Conservation (phyloP, 1,140 invertebrate species). For the Araneus ventricosus region DNA sequence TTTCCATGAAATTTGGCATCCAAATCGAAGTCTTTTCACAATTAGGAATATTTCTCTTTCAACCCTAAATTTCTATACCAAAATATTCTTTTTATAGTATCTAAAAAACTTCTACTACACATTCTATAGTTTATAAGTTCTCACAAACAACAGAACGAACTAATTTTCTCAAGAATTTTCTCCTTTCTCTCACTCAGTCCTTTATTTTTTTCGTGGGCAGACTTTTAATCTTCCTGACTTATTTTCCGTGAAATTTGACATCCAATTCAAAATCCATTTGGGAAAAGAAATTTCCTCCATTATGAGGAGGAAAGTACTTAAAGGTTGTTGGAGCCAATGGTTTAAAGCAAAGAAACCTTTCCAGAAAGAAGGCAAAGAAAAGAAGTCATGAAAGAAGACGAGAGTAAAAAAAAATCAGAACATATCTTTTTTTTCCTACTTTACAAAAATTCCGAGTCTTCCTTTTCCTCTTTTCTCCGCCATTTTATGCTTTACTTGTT, state of each 20-base stretch:
- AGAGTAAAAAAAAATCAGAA: neutral
- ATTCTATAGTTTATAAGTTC: neutral
- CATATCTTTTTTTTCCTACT: neutral
- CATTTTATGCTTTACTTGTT: constrained; percentile 58
- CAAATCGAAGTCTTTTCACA: too few species aligned
- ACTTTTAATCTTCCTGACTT: constrained; percentile 38
- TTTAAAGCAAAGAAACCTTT: constrained; percentile 44
- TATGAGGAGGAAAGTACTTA: constrained; percentile 40
- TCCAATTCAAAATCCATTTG: constrained; percentile 49
- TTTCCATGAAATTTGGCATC: too few species aligned
- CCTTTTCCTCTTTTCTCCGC: neutral
- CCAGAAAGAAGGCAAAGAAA: neutral
- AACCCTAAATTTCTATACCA: too few species aligned
- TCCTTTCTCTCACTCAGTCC: neutral
- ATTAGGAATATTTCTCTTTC: too few species aligned
- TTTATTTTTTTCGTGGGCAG: neutral
- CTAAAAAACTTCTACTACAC: too few species aligned
- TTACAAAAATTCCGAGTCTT: neutral
- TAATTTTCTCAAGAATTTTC: neutral
- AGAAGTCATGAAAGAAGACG: neutral
- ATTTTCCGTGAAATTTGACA: constrained; percentile 55
- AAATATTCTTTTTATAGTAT: too few species aligned
- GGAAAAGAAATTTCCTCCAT: constrained; percentile 8
- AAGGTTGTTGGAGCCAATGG: constrained; percentile 44
- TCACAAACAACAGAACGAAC: neutral